Evolutionary conservation across 1,140 invertebrate species (phyloP).

Genomic region (Ceratoteleas bidentatus): DNA sequence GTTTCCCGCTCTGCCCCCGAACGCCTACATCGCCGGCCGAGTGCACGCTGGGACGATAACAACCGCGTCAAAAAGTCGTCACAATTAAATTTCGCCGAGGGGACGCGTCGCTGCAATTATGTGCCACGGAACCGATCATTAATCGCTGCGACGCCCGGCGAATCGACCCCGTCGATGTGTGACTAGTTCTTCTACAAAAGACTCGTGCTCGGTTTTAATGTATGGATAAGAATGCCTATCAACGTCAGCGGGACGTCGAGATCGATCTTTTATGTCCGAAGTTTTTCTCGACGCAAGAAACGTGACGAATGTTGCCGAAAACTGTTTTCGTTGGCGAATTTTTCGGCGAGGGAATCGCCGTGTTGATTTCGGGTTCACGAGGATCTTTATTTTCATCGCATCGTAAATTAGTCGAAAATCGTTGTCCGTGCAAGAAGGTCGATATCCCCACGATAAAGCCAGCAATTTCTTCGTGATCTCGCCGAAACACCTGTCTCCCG

Average conservation of each 20-base stretch:
- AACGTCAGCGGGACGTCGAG: conserved; percentile 21
- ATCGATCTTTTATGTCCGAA: conserved; percentile 44
- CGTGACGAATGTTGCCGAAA: conserved; percentile 34
- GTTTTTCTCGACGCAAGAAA: conserved; percentile 47
- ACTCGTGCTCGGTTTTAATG: conserved; percentile 34
- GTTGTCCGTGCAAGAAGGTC: no score
- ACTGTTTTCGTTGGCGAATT: conserved; percentile 20
- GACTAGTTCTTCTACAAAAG: conserved; percentile 31
- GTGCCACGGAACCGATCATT: conserved; percentile 26
- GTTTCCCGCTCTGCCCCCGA: conserved; percentile 29
- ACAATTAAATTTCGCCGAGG: background rate
- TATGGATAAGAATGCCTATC: conserved; percentile 31
- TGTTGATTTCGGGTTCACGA: conserved; percentile 1
- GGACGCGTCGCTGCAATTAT: conserved; percentile 7
- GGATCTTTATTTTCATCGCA: no score
- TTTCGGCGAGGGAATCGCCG: background rate
- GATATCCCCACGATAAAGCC: no score
- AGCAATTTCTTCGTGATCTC: no score
- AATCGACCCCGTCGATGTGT: conserved; percentile 24
- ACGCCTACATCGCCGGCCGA: conserved; percentile 7
- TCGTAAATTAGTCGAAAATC: no score
- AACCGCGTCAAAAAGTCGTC: conserved; percentile 3
- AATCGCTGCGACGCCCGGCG: conserved; percentile 68
- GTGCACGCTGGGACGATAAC: conserved; percentile 14
- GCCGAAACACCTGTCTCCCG: no score